Percentiles rank a stretch among this genome's conserved stretches.
Evolutionary conservation across 2,113 vertebrate genomes (phyloP).

Genomic region (Numida meleagris): DNA sequence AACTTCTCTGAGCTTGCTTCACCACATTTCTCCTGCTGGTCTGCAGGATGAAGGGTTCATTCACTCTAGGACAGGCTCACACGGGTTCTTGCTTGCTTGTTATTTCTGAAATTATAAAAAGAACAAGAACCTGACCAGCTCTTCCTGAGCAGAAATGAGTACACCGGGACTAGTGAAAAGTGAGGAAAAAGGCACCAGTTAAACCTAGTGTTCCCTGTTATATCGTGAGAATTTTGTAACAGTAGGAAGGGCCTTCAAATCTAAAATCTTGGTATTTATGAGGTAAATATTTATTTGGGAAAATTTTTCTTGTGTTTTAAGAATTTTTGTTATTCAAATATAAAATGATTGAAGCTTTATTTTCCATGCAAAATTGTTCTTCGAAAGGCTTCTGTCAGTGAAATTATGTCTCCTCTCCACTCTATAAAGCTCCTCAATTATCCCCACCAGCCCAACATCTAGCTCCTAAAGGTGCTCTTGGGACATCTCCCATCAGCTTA

Average conservation of each 20-base stretch:
- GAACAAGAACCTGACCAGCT: not conserved
- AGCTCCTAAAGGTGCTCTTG: not conserved
- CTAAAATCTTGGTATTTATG: not conserved
- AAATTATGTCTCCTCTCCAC: not conserved
- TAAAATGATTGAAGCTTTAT: not conserved
- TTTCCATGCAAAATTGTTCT: not conserved
- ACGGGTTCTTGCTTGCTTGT: not conserved
- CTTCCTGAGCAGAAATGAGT: not conserved
- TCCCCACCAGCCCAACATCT: rapidly evolving
- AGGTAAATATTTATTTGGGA: not conserved
- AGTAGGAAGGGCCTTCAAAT: not conserved
- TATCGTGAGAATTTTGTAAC: not conserved
- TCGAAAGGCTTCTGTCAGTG: not conserved
- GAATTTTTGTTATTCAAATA: not conserved
- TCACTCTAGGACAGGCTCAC: not conserved
- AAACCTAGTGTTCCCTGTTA: not conserved
- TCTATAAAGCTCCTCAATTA: not conserved
- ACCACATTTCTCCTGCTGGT: not conserved
- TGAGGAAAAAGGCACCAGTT: not conserved
- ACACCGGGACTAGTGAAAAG: not conserved
- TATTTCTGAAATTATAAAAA: not conserved
- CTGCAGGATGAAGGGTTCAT: not conserved
- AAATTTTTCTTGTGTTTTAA: not conserved
- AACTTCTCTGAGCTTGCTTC: not conserved
- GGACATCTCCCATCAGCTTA: not conserved